Evolutionary conservation across 1,140 invertebrate species (phyloP).

Genomic region (Drosophila nasuta): DNA sequence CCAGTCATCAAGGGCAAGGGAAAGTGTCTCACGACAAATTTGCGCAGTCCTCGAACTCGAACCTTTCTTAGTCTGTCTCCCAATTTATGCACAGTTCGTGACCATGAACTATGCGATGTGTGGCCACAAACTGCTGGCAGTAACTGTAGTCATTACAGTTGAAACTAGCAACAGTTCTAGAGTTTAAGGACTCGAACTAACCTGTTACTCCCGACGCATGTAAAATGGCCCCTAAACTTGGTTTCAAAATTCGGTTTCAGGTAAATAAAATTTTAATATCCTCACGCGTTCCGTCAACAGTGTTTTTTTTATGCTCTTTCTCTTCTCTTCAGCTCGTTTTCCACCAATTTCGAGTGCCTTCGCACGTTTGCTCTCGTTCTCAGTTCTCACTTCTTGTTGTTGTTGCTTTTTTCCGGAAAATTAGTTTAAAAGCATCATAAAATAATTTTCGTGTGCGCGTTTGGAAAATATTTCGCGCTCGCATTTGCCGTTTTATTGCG

Average conservation of each 20-base stretch:
- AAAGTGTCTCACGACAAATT: conserved; percentile 61
- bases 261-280: conserved; percentile 74
- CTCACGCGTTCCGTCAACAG: conserved; percentile 70
- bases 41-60: conserved; percentile 36
- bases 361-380: conserved; percentile 49
- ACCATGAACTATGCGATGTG: conserved; percentile 39
- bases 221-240: conserved; percentile 41
- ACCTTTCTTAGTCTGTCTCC: conserved; percentile 28
- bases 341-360: conserved; percentile 47
- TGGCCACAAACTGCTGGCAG: conserved; percentile 1
- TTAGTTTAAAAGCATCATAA: conserved; percentile 83
- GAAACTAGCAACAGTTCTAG: conserved; percentile 12
- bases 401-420: conserved; percentile 69
- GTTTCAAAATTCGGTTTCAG: conserved; percentile 54
- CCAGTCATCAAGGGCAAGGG: conserved; percentile 27
- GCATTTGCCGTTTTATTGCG: conserved; percentile 68
- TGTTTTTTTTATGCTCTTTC: conserved; percentile 45
- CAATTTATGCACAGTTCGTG: conserved; percentile 75
- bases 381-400: conserved; percentile 35
- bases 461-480: conserved; percentile 57
- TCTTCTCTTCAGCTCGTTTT: conserved; percentile 1
- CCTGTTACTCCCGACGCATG: conserved; percentile 51
- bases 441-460: conserved; percentile 72
- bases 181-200: conserved; percentile 6
- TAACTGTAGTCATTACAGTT: neutral